Base-by-base conservation (phyloP, 2,797 vertebrate species). In the Parambassis ranga region DNA sequence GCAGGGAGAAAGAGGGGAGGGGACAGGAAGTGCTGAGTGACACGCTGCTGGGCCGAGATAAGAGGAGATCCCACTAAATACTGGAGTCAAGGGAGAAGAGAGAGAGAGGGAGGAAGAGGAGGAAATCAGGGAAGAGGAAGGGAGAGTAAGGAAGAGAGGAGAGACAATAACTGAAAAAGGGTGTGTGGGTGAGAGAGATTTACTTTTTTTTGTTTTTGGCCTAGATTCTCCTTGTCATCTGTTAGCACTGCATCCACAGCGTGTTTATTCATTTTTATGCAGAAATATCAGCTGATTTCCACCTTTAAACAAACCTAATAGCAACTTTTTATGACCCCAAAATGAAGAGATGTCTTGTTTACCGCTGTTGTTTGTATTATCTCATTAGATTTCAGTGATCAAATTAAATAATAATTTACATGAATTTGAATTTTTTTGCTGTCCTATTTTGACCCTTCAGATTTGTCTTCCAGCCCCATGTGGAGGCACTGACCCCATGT, bases 11-110 rank as follows among this genome's bases (percentile, higher is more conserved):
- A 55, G 74, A 67, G 77, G 39, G 55, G 74, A 67, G 77, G 79
- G 77, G 77, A 65, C 75, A 57, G 79, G 75, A 84, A 87, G 57
- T 3, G 11, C 27, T 6, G 20, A 47, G 56, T 42, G 52, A 75
- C 65, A 46, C 19, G 51, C 88, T 92, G 90, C 67, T 37, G 46
- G 36, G 32, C 48, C 3, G 44, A 68, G 90, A 92, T 90, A 91
- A 91, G 83, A 74, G 55, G 70, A 58, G 60, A 83, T 79, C 79
- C 65, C 16, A 18, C 56, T 60, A 42, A 79, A 81, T 53, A 50
- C 77, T 64, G 67, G 71, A 70, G 50, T 58, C 55, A 43, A 52
- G 71, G 50, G 31, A 10, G 35, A 47, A 19, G 35, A 30, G 19
- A 10, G 18, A 19, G 28, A 16, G 42, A 9, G 28, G 1, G 24